These are phyloP conservation scores for Panthera uncia DNA, from an alignment of 2,113 vertebrate species.

Conservation along the genomic window DNA sequence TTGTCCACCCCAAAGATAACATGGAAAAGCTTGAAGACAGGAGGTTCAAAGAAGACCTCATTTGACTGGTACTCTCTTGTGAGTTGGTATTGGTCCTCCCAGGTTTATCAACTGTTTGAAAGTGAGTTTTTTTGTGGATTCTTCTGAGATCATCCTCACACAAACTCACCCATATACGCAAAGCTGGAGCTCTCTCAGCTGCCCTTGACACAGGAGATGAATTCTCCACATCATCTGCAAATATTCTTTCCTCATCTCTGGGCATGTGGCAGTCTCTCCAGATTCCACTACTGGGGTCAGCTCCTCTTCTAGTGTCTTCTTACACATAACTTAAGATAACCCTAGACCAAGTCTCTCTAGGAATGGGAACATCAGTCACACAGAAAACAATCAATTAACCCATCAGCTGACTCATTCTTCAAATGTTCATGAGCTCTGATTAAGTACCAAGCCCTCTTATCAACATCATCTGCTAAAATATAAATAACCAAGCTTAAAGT, in stretches of 20 bases:
- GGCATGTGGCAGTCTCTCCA: neutral
- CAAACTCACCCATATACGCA: neutral
- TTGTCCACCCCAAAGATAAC: neutral
- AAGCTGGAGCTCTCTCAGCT: neutral
- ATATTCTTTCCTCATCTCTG: neutral
- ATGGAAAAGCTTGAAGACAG: neutral
- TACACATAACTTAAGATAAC: neutral
- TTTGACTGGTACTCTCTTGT: neutral
- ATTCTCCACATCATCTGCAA: neutral
- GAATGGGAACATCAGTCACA: neutral
- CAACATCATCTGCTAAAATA: constrained; percentile 45
- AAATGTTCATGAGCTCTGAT: constrained; percentile 22
- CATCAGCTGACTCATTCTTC: constrained; percentile 4
- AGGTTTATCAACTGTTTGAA: neutral
- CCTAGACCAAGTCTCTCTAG: neutral
- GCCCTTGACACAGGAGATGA: neutral
- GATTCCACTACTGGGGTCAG: neutral
- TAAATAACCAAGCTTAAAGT: constrained; percentile 10
- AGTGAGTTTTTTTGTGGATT: neutral
- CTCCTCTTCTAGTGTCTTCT: neutral
- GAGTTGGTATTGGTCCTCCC: neutral
- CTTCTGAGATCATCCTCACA: neutral
- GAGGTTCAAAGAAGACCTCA: neutral
- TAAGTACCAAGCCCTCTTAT: constrained; percentile 21
- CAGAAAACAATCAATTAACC: neutral